phyloP scores from a whole-genome alignment of 1,140 invertebrate species.

The Pemphigus obesinymphae region DNA sequence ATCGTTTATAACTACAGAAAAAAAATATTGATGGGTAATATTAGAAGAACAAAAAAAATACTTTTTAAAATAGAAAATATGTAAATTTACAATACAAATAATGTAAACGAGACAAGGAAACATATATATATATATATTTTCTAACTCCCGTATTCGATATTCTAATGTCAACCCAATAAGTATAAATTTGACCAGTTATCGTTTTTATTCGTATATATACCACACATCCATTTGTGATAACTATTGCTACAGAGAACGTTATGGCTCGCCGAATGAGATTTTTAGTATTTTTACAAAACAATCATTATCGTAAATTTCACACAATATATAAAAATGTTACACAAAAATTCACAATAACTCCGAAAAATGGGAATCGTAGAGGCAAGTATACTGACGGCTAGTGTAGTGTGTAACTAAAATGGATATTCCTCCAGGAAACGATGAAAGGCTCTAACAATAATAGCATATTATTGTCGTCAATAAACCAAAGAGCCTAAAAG shows the following conservation, averaged over 20 bases:
- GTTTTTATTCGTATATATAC: not conserved
- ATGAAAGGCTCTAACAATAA: not conserved
- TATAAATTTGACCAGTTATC: constrained; percentile 34
- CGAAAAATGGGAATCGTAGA: not conserved
- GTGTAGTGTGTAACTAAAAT: no score
- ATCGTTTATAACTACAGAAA: no score
- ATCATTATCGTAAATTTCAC: constrained; percentile 21
- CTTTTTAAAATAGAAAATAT: no score
- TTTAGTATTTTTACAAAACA: not conserved
- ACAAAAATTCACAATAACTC: no score
- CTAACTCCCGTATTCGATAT: not conserved
- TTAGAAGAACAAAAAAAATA: no score
- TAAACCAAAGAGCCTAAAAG: not conserved
- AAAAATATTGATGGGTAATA: no score
- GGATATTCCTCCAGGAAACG: not conserved
- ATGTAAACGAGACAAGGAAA: not conserved
- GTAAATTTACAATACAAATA: no score
- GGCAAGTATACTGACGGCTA: not conserved
- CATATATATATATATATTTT: not conserved
- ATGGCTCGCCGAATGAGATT: not conserved
- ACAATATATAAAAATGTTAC: no score
- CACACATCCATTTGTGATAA: no score
- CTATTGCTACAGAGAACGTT: not conserved
- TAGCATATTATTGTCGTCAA: not conserved
- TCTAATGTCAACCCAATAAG: not conserved